These are phyloP conservation scores for Typhlomys cinereus DNA, from an alignment of 2,113 vertebrate genomes.

Conservation along the genomic window DNA sequence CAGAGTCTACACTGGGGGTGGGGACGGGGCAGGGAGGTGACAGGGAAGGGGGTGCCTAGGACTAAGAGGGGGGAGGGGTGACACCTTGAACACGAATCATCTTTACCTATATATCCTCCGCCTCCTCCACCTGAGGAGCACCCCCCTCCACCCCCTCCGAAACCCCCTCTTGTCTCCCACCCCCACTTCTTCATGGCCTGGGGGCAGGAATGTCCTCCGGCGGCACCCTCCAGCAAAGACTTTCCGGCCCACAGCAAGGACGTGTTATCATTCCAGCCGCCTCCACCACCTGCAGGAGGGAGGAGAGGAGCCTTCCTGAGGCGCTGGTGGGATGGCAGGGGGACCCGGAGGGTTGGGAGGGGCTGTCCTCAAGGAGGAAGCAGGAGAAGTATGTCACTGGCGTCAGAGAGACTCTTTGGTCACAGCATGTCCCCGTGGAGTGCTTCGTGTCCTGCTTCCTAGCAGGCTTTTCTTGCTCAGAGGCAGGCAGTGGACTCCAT, in stretches of 20 bases:
- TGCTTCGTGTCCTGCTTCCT: background rate
- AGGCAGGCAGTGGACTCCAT: background rate
- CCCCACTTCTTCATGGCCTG: conserved; percentile 93
- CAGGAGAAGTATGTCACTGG: background rate
- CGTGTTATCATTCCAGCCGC: conserved; percentile 95
- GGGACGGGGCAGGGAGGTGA: background rate
- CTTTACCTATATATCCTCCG: conserved; percentile 98
- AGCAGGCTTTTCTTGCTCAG: background rate
- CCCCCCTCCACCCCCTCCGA: conserved; percentile 97
- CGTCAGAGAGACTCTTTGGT: background rate
- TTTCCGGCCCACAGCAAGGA: conserved; percentile 93
- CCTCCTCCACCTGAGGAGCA: conserved; percentile 97
- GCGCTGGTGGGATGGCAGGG: background rate
- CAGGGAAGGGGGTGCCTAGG: conserved; percentile 64
- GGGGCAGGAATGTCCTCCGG: conserved; percentile 96
- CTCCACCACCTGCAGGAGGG: conserved; percentile 93
- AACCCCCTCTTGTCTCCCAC: conserved; percentile 97
- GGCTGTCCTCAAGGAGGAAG: too few relatives aligned
- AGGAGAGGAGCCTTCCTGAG: conserved; percentile 60
- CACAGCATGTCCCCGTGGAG: background rate
- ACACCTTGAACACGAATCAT: conserved; percentile 90
- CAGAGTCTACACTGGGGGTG: conserved; percentile 66
- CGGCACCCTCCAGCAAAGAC: conserved; percentile 94
- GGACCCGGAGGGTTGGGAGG: too few relatives aligned
- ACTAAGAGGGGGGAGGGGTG: conserved; percentile 82